Conservation (phyloP, 2,113 vertebrate species). For the Rhabdomys dilectus region DNA sequence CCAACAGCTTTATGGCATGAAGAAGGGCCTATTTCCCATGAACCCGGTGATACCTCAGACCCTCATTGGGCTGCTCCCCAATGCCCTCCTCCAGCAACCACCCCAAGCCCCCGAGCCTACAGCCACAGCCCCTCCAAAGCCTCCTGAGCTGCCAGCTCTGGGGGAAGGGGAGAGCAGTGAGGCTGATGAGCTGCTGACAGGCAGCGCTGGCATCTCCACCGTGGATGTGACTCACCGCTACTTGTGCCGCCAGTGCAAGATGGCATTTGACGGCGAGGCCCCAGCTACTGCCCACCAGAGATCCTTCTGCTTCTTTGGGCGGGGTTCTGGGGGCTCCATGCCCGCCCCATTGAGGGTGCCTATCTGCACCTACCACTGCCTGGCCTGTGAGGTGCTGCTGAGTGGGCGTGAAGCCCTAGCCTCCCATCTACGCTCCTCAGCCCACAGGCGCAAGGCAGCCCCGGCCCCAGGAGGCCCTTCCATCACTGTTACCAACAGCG, state of each 20-base stretch:
- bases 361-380: constrained; percentile 87
- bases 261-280: constrained; percentile 84
- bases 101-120: constrained; percentile 78
- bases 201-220: constrained; percentile 84
- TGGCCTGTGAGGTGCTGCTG: constrained; percentile 88
- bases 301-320: constrained; percentile 84
- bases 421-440: constrained; percentile 86
- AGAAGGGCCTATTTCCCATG: constrained; percentile 87
- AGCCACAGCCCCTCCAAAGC: constrained; percentile 75
- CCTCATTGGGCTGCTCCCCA: constrained; percentile 86
- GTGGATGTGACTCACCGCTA: constrained; percentile 87
- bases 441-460: constrained; percentile 84
- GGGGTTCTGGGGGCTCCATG: constrained; percentile 71
- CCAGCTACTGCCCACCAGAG: constrained; percentile 84
- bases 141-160: constrained; percentile 64
- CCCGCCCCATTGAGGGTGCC: constrained; percentile 84
- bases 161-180: constrained; percentile 79
- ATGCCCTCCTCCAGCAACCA: constrained; percentile 81
- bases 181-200: constrained; percentile 76
- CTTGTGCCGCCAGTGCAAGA: constrained; percentile 86
- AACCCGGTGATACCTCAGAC: constrained; percentile 88
- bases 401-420: constrained; percentile 86
- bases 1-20: constrained; percentile 87
- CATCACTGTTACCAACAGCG: constrained; percentile 71
- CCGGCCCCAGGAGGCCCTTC: constrained; percentile 65